phyloP scores from a whole-genome alignment of 2,113 vertebrate genomes.

The Pelvicachromis taeniatus region DNA sequence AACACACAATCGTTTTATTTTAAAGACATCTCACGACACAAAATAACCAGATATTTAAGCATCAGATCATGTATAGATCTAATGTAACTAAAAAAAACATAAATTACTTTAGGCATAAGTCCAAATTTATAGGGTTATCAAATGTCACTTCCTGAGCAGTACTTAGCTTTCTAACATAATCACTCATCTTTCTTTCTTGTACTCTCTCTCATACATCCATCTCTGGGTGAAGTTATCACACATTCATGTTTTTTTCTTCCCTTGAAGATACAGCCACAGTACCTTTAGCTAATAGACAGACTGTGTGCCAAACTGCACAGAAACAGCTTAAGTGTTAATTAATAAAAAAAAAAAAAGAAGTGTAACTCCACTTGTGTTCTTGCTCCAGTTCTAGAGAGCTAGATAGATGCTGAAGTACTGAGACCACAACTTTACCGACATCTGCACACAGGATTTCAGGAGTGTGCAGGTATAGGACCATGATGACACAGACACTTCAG shows the following conservation, averaged over 20 bases:
- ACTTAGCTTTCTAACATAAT: neutral
- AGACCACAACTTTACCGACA: neutral
- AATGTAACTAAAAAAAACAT: neutral
- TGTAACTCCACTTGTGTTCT: neutral
- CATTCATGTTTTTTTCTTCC: neutral
- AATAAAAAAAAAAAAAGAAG: neutral
- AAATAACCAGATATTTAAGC: neutral
- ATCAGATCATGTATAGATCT: rapidly evolving
- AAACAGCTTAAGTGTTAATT: neutral
- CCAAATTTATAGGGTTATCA: neutral
- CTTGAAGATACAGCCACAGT: neutral
- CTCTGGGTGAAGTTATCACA: neutral
- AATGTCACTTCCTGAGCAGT: neutral
- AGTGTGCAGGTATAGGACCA: neutral
- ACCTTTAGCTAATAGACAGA: neutral
- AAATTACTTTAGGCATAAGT: neutral
- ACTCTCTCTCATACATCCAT: neutral
- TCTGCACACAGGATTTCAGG: neutral
- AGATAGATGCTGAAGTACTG: neutral
- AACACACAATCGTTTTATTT: neutral
- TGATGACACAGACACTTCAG: neutral
- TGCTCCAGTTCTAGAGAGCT: neutral
- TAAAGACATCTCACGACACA: neutral
- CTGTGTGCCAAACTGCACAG: neutral
- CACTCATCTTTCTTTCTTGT: neutral